phyloP scores from a whole-genome alignment of 2,797 vertebrate genomes.

The Premnoplex brunnescens region DNA sequence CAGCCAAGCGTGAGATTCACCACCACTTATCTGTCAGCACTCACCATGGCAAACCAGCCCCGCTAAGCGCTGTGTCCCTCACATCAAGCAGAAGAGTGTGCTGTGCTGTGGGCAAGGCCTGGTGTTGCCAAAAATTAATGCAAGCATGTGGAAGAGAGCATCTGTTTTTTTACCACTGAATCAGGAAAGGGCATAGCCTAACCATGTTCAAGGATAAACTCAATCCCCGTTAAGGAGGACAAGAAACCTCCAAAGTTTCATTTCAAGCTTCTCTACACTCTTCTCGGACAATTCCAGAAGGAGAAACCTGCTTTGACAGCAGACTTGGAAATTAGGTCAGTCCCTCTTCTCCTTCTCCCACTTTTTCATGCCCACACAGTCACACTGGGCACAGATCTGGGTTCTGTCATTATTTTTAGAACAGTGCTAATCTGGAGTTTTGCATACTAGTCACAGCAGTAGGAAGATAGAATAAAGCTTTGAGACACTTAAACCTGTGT shows the following conservation, averaged over 20 bases:
- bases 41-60: background rate
- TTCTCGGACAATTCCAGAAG: background rate
- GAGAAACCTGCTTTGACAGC: background rate
- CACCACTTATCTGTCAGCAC: conserved; percentile 10
- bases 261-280: background rate
- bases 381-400: background rate
- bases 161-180: background rate
- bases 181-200: background rate
- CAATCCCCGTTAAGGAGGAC: background rate
- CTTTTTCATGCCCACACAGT: background rate
- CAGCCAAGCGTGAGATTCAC: background rate
- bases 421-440: background rate
- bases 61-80: background rate
- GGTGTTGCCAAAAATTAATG: background rate
- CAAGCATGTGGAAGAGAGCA: background rate
- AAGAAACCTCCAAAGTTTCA: background rate
- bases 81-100: background rate
- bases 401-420: background rate
- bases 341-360: background rate
- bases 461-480: background rate
- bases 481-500: background rate
- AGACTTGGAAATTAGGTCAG: background rate
- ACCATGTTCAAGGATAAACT: background rate
- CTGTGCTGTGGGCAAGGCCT: background rate
- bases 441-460: background rate